phyloP scores from a whole-genome alignment of 2,113 vertebrate species.

The Fregata magnificens region DNA sequence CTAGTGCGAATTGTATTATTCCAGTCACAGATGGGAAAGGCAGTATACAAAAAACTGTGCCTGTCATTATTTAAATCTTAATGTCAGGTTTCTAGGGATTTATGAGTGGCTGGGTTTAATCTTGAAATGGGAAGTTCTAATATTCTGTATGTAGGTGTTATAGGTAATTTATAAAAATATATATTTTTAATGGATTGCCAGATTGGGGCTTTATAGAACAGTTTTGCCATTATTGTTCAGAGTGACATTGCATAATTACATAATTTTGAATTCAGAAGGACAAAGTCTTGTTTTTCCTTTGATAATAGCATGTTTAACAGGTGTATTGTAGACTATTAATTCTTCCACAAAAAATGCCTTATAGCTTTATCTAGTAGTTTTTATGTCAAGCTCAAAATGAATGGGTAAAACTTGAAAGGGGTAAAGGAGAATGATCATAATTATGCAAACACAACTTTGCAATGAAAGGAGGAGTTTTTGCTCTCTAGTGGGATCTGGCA shows the following conservation, averaged over 20 bases:
- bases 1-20: background rate
- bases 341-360: background rate
- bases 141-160: background rate
- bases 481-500: background rate
- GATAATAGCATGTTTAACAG: background rate
- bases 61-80: background rate
- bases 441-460: slow-evolving; percentile 1
- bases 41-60: background rate
- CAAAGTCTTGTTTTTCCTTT: background rate
- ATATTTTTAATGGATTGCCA: background rate
- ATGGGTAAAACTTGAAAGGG: background rate
- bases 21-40: background rate
- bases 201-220: background rate
- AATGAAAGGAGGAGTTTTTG: background rate
- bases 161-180: background rate
- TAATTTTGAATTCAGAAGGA: slow-evolving; percentile 1
- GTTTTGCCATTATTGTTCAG: background rate
- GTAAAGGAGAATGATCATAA: background rate
- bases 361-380: background rate
- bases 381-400: background rate
- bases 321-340: background rate
- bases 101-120: background rate
- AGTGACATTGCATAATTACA: background rate
- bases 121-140: background rate
- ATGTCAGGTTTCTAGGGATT: background rate